Conservation (phyloP, 2,797 vertebrate genomes). For the Falco rusticolus region DNA sequence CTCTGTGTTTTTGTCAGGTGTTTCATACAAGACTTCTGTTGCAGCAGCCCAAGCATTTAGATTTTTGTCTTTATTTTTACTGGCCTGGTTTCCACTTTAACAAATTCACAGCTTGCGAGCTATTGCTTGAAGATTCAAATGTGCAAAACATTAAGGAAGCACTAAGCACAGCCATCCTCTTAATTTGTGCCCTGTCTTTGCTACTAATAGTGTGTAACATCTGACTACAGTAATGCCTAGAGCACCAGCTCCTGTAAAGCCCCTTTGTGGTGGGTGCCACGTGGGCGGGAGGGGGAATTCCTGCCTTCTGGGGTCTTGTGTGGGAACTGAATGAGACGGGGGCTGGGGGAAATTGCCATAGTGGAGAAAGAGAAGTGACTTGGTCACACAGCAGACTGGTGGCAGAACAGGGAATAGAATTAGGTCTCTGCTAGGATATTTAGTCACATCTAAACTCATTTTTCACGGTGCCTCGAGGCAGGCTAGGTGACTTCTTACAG, state of each 20-base stretch:
- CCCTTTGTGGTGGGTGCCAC: background rate
- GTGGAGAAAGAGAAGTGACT: background rate
- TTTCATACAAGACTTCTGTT: constrained; percentile 25
- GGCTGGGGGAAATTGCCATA: background rate
- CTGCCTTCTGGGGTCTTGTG: background rate
- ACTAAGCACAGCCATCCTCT: background rate
- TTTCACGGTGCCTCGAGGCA: background rate
- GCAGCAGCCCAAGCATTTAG: constrained; percentile 13
- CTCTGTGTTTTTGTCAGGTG: constrained; percentile 23
- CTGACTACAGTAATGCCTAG: background rate
- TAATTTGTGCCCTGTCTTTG: background rate
- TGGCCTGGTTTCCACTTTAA: constrained; percentile 46
- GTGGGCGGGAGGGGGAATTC: background rate
- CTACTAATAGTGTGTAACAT: background rate
- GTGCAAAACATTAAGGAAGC: background rate
- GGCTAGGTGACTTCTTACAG: background rate
- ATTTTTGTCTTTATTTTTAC: constrained; percentile 41
- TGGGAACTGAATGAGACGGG: background rate
- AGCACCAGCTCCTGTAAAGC: background rate
- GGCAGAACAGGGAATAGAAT: background rate
- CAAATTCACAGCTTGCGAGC: constrained; percentile 54
- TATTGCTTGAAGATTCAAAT: constrained; percentile 31
- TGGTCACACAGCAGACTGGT: background rate
- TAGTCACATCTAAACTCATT: constrained; percentile 32
- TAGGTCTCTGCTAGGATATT: constrained; percentile 1